A percentile compares a stretch with the other conserved stretches of the same genome.
Evolutionary conservation across 2,888 invertebrate species (phyloP).

Genomic region (Yponomeuta evonymella): DNA sequence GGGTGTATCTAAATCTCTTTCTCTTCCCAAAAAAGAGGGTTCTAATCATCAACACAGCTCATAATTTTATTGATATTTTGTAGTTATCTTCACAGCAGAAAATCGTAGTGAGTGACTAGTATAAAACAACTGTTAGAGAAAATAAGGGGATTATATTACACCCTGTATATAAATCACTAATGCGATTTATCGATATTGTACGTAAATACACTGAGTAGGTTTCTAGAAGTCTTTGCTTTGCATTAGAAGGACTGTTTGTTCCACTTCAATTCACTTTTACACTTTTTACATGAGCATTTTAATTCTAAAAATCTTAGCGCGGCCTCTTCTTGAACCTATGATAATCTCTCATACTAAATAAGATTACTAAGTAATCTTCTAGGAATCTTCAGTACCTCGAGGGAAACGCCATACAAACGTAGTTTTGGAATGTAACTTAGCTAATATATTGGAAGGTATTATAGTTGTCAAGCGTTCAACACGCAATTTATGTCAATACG

Average conservation of each 20-base stretch:
- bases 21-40: no score
- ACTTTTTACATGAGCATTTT: neutral
- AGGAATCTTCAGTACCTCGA: no score
- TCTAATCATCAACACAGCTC: no score
- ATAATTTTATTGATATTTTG: no score
- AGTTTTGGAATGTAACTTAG: no score
- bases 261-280: neutral
- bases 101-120: neutral
- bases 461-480: no score
- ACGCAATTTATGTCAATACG: no score
- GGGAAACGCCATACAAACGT: no score
- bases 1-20: no score
- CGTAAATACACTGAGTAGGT: neutral
- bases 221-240: neutral
- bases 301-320: neutral
- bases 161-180: neutral
- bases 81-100: no score
- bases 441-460: no score
- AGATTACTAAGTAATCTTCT: no score
- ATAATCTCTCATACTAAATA: neutral
- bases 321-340: neutral
- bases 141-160: neutral
- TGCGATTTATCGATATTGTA: neutral
- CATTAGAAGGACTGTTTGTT: neutral
- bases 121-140: neutral